Conservation (phyloP, 2,113 vertebrate species). For the Rallus limicola region DNA sequence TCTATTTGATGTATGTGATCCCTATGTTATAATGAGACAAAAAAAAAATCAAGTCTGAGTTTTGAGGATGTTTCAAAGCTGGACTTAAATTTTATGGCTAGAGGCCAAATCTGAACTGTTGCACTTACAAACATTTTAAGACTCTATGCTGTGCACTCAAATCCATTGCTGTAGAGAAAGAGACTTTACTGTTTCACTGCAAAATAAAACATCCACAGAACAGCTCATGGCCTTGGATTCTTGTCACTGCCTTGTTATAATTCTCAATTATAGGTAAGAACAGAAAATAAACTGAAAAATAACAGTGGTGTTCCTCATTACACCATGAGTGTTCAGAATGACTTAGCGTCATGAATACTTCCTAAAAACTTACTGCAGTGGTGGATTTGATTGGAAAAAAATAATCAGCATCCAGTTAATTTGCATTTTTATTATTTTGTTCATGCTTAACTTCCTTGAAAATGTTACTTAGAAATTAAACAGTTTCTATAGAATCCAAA, state of each 20-base stretch:
- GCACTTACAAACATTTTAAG: background rate
- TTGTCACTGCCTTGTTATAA: background rate
- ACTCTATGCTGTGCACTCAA: background rate
- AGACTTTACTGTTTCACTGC: background rate
- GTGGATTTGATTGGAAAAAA: background rate
- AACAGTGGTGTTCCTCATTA: background rate
- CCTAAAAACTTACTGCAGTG: background rate
- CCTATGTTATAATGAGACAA: background rate
- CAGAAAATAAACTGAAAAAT: background rate
- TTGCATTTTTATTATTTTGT: background rate
- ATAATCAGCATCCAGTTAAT: background rate
- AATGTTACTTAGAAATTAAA: background rate
- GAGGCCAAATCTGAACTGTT: conserved; percentile 1
- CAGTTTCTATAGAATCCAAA: background rate
- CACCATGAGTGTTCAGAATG: background rate
- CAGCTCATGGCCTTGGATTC: background rate
- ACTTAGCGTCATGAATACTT: background rate
- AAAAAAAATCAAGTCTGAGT: background rate
- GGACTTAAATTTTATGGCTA: conserved; percentile 11
- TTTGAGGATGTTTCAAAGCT: background rate
- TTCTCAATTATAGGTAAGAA: background rate
- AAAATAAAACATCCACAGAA: background rate
- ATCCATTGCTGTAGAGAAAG: background rate
- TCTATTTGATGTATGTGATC: background rate
- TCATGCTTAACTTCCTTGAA: background rate